Evolutionary conservation across 2,888 invertebrate species (phyloP), one percentile per base, ranked within the genome.

Genomic region (Dugesia japonica): DNA sequence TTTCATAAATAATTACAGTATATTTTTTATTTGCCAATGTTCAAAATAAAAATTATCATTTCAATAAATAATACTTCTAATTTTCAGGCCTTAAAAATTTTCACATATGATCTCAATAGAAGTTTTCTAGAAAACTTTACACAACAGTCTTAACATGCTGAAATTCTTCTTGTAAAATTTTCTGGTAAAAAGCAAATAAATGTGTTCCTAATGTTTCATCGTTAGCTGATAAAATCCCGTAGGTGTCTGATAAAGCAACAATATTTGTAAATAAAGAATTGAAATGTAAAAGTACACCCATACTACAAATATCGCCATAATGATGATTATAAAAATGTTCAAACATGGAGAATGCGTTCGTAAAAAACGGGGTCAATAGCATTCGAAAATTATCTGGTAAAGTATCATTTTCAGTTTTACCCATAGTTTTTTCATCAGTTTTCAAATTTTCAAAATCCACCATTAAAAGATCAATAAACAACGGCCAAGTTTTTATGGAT

Each of bases 281-380:
- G n/a, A 56, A 56, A 56, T 56, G 56, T n/a, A 56, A 56, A n/a
- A 56, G 23, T 20, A 56, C 56, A 4, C 56, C 56, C 56, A 56
- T 56, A n/a, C 56, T 56, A 56, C 56, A 56, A 56, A 56, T 56
- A 56, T 56, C 56, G 7, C 56, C 56, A n/a, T 56, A 56, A 23
- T 56, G 56, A n/a, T 56, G 56, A 56, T 56, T 56, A n/a, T 56
- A 56, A 23, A 56, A 56, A n/a, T 56, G 56, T 56, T 56, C 56
- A 23, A 56, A 56, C 56, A 56, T 56, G 4, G 56, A 56, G 17
- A 56, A 56, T n/a, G 56, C 23, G 17, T 56, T 56, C n/a, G 56
- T 20, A n/a, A 56, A 56, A 56, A 56, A 56, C n/a, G n/a, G 56
- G 20, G 56, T 20, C 56, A 56, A 56, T 56, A 20, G n/a, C 23